Evolutionary conservation across 2,113 vertebrate species (phyloP).

Genomic region (Chrysochloris asiatica): DNA sequence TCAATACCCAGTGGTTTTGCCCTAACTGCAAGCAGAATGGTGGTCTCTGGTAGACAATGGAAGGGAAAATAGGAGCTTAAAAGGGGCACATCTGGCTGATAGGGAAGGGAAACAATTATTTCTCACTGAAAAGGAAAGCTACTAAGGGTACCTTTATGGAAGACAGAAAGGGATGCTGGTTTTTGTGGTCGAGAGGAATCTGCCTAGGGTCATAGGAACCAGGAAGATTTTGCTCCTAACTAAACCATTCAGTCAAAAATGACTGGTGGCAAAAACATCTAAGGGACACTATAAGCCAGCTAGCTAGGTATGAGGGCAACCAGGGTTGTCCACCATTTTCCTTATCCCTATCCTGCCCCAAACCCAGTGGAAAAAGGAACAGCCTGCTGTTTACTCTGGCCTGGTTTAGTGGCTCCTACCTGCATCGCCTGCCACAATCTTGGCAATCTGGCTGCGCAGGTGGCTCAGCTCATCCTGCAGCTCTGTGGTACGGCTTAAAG

Average conservation of each 20-base stretch:
- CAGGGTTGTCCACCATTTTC: constrained; percentile 1
- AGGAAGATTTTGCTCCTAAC: constrained; percentile 50
- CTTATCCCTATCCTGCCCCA: constrained; percentile 4
- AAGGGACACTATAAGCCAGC: not conserved
- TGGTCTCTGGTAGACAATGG: not conserved
- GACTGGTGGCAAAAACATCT: not conserved
- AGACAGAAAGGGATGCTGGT: not conserved
- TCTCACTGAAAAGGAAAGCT: constrained; percentile 31
- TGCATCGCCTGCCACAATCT: constrained; percentile 92
- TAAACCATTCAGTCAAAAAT: constrained; percentile 33
- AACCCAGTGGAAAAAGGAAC: not conserved
- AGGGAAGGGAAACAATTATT: not conserved
- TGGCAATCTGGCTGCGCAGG: constrained; percentile 96
- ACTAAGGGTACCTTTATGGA: not conserved
- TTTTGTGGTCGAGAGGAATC: constrained; percentile 33
- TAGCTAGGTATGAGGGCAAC: not conserved
- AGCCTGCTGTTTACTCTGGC: not conserved
- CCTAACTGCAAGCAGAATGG: constrained; percentile 29
- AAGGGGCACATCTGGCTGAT: not conserved
- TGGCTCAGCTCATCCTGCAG: constrained; percentile 96
- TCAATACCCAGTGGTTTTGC: constrained; percentile 33
- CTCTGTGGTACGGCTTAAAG: constrained; percentile 93
- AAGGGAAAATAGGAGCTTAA: not conserved
- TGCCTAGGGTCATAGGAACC: not conserved
- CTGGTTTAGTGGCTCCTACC: constrained; percentile 79